Percentiles rank a stretch among this genome's conserved stretches.
These are phyloP conservation scores for Thunnus maccoyii DNA, from an alignment of 2,113 vertebrate genomes.

Conservation along the genomic window DNA sequence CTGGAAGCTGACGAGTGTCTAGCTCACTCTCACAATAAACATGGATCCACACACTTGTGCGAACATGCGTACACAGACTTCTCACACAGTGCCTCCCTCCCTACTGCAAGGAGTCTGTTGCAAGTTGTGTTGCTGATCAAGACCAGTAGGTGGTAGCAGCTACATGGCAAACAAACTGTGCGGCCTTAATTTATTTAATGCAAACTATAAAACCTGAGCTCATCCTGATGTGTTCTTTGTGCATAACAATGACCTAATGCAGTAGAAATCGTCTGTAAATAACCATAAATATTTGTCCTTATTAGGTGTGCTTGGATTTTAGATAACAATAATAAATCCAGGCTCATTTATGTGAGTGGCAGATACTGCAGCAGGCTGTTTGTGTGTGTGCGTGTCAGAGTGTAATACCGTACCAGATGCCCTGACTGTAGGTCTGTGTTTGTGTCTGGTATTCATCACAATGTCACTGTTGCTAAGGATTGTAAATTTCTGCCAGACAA, in stretches of 20 bases:
- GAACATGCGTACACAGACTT: background rate
- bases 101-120: background rate
- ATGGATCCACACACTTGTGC: background rate
- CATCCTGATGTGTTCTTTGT: too few species aligned
- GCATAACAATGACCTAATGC: too few species aligned
- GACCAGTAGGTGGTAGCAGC: conserved; percentile 42
- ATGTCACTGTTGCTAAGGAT: conserved; percentile 56
- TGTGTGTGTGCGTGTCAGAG: conserved; percentile 23
- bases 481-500: conserved; percentile 44
- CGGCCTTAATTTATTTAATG: background rate
- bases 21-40: background rate
- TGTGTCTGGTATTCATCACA: conserved; percentile 66
- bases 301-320: too few species aligned
- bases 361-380: conserved; percentile 9
- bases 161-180: background rate
- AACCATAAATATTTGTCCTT: too few species aligned
- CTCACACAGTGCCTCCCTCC: background rate
- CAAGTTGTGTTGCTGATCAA: conserved; percentile 1
- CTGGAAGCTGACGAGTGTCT: background rate
- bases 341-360: too few species aligned
- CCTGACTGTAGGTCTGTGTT: conserved; percentile 45
- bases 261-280: too few species aligned
- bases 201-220: background rate
- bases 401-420: conserved; percentile 29
- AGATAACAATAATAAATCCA: too few species aligned